Evolutionary conservation across 2,888 invertebrate genomes (phyloP), one percentile per base, ranked within the genome.

Genomic region (Limnephilus lunatus): DNA sequence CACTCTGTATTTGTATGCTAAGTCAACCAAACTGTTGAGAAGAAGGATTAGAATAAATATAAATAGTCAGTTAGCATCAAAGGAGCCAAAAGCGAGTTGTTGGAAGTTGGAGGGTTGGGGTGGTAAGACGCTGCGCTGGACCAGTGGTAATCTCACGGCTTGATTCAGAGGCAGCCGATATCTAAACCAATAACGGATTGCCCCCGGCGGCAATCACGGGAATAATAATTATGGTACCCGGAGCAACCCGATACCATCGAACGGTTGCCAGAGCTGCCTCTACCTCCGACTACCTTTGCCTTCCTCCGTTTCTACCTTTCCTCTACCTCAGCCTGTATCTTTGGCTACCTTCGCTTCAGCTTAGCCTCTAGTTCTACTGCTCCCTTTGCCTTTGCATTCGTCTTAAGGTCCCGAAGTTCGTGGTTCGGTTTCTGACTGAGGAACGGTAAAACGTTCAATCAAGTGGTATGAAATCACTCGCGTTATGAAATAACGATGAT

Each of bases 131-230:
- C 32, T 89, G 30, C 68, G 35, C 25, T 68, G 31, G 25, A 30
- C 68, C 83, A n/a, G 82, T 30, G 39, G 80, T 81, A 90, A 85
- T 85, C 85, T 90, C 68, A 35, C 39, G 86, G 91, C 80, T 31
- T 44, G 86, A 80, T 86, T 91, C 91, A 86, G 85, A 85, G 91
- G 91, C 87, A 91, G 91, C 91, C 85, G 89, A 86, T 91, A 91
- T 83, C 93, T 91, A 90, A 90, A 93, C 91, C 92, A 93, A 93
- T 93, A 93, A 91, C 91, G 89, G 44, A 48, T 80, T 53, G 91
- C 93, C 93, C 81, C 87, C 83, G 93, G 93, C 92, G 90, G 92
- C 92, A 92, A 93, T 93, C 92, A 87, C 88, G 82, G 89, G 91
- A 91, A 93, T 90, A 91, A 89, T 89, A 91, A 89, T 89, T 80